These are phyloP conservation scores for Agrochola litura DNA, from an alignment of 2,888 invertebrate genomes.

Conservation along the genomic window DNA sequence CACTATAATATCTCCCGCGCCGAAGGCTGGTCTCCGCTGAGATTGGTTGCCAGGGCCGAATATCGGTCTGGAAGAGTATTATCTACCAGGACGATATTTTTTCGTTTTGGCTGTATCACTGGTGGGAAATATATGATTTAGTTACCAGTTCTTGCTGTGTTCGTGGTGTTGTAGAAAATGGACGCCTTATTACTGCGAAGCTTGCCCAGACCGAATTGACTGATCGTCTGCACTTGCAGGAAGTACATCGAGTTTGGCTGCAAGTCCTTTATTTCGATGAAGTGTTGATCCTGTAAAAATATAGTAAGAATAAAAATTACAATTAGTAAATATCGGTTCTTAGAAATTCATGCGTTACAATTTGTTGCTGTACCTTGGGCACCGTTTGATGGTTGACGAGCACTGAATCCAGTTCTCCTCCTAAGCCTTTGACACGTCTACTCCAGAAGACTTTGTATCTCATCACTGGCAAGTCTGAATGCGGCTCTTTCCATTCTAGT, in stretches of 20 bases:
- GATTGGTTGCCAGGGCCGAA: too few species aligned
- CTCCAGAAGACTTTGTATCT: slow-evolving; percentile 94
- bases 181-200: slow-evolving; percentile 93
- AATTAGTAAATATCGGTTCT: background rate
- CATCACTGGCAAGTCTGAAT: slow-evolving; percentile 93
- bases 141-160: slow-evolving; percentile 80
- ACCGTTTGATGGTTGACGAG: slow-evolving; percentile 91
- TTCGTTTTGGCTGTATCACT: background rate
- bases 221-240: slow-evolving; percentile 94
- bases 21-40: too few species aligned
- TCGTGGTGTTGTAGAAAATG: slow-evolving; percentile 93
- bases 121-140: background rate
- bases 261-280: slow-evolving; percentile 92
- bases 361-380: slow-evolving; percentile 86
- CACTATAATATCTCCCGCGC: too few species aligned
- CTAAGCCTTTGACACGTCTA: slow-evolving; percentile 91
- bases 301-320: background rate
- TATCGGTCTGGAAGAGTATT: too few species aligned
- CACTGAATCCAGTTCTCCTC: slow-evolving; percentile 91
- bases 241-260: slow-evolving; percentile 93
- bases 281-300: slow-evolving; percentile 90
- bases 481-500: slow-evolving; percentile 93
- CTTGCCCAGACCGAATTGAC: slow-evolving; percentile 92
- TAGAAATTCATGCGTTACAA: background rate
- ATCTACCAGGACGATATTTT: too few species aligned